A percentile compares a stretch with the other conserved stretches of the same genome.
Evolutionary conservation across 2,113 vertebrate species (phyloP).

Genomic region (Trematomus loennbergii): DNA sequence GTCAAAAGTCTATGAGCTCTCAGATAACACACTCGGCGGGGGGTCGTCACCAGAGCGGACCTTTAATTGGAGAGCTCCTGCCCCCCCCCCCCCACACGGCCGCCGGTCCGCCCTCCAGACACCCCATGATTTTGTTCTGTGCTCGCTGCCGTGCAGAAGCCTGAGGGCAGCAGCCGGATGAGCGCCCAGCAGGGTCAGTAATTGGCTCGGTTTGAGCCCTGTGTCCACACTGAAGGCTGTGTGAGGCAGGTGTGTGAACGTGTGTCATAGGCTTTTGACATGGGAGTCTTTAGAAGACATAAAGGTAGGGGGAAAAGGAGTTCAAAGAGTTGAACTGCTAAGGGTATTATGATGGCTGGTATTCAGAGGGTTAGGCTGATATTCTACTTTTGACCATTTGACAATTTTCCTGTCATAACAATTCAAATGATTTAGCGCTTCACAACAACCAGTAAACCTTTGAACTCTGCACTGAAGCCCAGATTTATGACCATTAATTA

Average conservation of each 20-base stretch:
- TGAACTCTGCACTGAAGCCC: background rate
- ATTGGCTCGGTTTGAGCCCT: slow-evolving; percentile 88
- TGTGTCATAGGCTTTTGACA: slow-evolving; percentile 44
- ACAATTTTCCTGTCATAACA: background rate
- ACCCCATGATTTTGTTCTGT: slow-evolving; percentile 71
- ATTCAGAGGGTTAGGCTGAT: background rate
- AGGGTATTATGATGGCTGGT: background rate
- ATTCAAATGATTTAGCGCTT: background rate
- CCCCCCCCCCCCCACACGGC: slow-evolving; percentile 38
- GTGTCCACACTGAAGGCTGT: slow-evolving; percentile 81
- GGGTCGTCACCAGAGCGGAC: slow-evolving; percentile 69
- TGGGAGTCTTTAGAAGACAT: slow-evolving; percentile 41
- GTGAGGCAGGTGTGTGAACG: slow-evolving; percentile 64
- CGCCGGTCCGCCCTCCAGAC: slow-evolving; percentile 75
- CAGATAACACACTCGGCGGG: slow-evolving; percentile 63
- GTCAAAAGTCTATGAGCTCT: slow-evolving; percentile 6
- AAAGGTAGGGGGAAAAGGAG: slow-evolving; percentile 20
- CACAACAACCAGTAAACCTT: background rate
- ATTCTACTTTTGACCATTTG: background rate
- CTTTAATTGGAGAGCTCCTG: slow-evolving; percentile 81
- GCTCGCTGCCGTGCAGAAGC: slow-evolving; percentile 85
- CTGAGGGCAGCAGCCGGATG: slow-evolving; percentile 86
- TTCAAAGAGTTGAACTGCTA: slow-evolving; percentile 8
- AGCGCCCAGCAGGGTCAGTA: slow-evolving; percentile 87
- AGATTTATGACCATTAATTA: background rate